Percentiles rank a stretch among this genome's conserved stretches.
phyloP scores from a whole-genome alignment of 1,140 invertebrate genomes.

The Marisa cornuarietis region DNA sequence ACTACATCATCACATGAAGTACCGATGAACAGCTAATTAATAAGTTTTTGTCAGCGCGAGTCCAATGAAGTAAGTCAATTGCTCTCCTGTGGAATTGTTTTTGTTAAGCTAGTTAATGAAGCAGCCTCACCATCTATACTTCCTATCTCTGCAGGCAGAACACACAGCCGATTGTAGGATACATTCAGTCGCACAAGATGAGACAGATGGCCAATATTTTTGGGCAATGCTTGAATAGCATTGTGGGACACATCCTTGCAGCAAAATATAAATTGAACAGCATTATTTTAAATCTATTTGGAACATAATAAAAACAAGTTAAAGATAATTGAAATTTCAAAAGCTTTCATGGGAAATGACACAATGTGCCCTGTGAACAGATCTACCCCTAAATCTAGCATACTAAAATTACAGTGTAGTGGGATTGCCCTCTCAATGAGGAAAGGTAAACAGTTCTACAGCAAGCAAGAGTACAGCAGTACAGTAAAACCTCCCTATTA shows the following conservation, averaged over 20 bases:
- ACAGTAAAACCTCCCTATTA: too few relatives aligned
- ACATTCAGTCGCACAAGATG: slow-evolving; percentile 71
- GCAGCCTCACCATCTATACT: slow-evolving; percentile 68
- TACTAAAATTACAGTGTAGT: background rate
- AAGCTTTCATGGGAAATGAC: background rate
- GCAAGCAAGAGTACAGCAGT: too few relatives aligned
- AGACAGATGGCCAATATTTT: slow-evolving; percentile 72
- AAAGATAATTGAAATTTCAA: background rate
- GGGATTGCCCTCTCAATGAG: too few relatives aligned
- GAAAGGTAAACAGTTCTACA: too few relatives aligned
- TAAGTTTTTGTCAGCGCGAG: too few relatives aligned
- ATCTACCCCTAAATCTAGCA: background rate
- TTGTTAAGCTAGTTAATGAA: background rate
- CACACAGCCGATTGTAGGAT: slow-evolving; percentile 71
- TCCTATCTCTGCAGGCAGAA: slow-evolving; percentile 72
- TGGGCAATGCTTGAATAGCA: slow-evolving; percentile 69
- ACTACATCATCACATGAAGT: too few relatives aligned
- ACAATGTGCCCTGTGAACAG: background rate
- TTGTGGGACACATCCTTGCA: slow-evolving; percentile 74
- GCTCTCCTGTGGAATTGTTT: background rate
- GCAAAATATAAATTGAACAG: slow-evolving; percentile 22
- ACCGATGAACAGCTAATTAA: too few relatives aligned
- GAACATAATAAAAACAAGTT: background rate
- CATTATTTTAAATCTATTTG: background rate
- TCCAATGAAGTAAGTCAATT: too few relatives aligned